Evolutionary conservation across 2,113 vertebrate genomes (phyloP).

Genomic region (Oreochromis aureus): DNA sequence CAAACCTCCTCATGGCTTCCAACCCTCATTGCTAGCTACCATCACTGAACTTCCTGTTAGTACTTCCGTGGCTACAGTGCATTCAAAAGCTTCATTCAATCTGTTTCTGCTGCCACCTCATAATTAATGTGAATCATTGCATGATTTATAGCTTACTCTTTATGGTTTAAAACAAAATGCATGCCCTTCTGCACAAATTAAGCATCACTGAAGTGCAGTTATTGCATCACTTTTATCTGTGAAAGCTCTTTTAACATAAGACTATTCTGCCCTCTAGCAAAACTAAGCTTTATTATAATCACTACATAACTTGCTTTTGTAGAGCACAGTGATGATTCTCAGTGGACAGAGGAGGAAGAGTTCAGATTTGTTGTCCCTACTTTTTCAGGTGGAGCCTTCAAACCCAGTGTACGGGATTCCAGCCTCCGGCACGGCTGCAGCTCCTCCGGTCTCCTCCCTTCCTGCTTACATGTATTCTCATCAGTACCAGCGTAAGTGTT

Average conservation of each 20-base stretch:
- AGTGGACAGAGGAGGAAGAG: neutral
- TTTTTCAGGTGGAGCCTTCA: conserved; percentile 76
- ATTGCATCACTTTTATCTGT: neutral
- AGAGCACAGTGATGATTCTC: neutral
- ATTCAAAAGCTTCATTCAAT: neutral
- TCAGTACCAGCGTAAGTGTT: conserved; percentile 85
- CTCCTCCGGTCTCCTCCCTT: conserved; percentile 53
- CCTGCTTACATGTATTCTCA: conserved; percentile 75
- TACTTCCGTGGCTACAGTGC: neutral
- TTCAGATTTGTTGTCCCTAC: neutral
- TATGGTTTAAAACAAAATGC: neutral
- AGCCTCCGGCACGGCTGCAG: conserved; percentile 43
- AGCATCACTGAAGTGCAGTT: neutral
- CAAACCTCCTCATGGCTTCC: neutral
- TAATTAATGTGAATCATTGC: neutral
- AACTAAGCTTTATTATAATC: neutral
- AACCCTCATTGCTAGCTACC: neutral
- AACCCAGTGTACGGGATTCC: conserved; percentile 77
- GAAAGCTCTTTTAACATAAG: neutral
- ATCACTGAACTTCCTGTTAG: neutral
- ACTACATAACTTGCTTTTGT: neutral
- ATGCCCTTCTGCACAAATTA: neutral
- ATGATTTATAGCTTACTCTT: neutral
- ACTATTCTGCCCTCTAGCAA: neutral
- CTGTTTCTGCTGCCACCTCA: neutral